Evolutionary conservation across 2,888 invertebrate species (phyloP).

Genomic region (Parnassius orleans): DNA sequence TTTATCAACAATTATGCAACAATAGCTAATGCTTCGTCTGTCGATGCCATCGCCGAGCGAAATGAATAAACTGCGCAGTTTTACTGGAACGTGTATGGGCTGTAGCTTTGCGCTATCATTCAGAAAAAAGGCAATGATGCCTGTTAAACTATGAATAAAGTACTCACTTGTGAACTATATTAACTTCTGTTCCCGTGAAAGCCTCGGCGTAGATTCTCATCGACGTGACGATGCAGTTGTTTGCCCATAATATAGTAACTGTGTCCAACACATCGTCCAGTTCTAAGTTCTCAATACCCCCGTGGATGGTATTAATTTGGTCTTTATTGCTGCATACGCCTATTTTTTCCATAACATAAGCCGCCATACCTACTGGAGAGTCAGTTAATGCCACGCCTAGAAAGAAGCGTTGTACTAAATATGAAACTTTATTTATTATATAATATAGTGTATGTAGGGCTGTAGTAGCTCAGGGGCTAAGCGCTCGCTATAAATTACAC

Average conservation of each 20-base stretch:
- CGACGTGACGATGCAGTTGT: slow-evolving; percentile 88
- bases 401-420: slow-evolving; percentile 31
- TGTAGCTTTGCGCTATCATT: background rate
- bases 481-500: no score
- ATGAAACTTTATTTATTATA: no score
- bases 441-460: no score
- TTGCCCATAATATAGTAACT: slow-evolving; percentile 90
- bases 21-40: no score
- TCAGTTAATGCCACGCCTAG: slow-evolving; percentile 85
- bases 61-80: no score
- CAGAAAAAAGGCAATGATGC: background rate
- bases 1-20: no score
- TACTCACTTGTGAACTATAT: slow-evolving; percentile 51
- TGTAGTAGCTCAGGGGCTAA: no score
- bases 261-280: slow-evolving; percentile 89
- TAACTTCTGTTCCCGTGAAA: slow-evolving; percentile 47
- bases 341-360: slow-evolving; percentile 95
- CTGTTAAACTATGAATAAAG: background rate
- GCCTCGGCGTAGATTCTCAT: slow-evolving; percentile 87
- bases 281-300: slow-evolving; percentile 83
- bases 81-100: no score
- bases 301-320: slow-evolving; percentile 80
- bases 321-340: slow-evolving; percentile 83
- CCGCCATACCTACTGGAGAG: slow-evolving; percentile 91
- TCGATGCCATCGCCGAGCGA: no score